A percentile compares a stretch with the other conserved stretches of the same genome.
These are phyloP conservation scores for Martes flavigula DNA, from an alignment of 2,797 vertebrate genomes.

Conservation along the genomic window DNA sequence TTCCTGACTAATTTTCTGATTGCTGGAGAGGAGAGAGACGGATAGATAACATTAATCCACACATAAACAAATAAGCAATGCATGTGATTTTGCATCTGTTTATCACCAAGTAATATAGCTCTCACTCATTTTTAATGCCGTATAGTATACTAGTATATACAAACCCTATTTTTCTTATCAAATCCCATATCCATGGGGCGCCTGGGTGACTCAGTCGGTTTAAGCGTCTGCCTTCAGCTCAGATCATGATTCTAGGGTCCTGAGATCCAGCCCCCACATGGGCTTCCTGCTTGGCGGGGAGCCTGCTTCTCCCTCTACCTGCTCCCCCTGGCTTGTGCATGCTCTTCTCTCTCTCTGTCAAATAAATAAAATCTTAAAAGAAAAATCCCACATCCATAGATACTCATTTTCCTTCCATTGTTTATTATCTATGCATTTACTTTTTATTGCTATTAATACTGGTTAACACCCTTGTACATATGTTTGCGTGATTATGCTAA, in stretches of 20 bases:
- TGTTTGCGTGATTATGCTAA: background rate
- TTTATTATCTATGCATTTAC: background rate
- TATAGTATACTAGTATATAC: background rate
- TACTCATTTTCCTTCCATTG: background rate
- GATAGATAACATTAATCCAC: background rate
- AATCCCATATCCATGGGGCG: background rate
- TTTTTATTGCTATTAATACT: background rate
- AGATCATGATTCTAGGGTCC: background rate
- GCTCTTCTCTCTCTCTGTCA: background rate
- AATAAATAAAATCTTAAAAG: background rate
- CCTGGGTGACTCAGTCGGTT: background rate
- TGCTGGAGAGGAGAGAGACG: background rate
- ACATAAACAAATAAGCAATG: background rate
- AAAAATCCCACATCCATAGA: background rate
- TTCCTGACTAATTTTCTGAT: background rate
- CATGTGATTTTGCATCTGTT: background rate
- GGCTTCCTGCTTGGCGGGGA: too few relatives aligned
- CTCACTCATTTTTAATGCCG: background rate
- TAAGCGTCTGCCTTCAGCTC: background rate
- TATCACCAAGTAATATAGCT: background rate
- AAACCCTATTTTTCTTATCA: background rate
- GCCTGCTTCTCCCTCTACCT: background rate
- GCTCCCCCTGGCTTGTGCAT: too few relatives aligned
- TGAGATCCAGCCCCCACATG: background rate
- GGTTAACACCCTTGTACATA: background rate